Percentiles rank a stretch among this genome's conserved stretches.
Evolutionary conservation across 64 coral and sea anemone genomes (phyloP).

Genomic region (Pocillopora verrucosa): DNA sequence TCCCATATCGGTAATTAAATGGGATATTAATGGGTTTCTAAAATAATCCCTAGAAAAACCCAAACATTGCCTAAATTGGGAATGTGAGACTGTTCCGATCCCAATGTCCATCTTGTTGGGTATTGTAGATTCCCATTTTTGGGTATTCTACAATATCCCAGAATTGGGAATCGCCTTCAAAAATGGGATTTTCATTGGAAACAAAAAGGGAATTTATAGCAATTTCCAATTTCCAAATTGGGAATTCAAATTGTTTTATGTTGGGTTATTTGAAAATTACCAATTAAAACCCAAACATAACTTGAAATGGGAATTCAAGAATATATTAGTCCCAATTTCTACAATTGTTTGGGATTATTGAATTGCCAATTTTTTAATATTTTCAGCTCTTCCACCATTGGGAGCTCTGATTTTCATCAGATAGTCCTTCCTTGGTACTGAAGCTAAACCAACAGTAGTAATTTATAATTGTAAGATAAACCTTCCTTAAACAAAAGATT

Average conservation of each 20-base stretch:
- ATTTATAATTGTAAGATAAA: no score
- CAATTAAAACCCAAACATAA: no score
- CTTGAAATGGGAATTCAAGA: constrained; percentile 10
- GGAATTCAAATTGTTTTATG: constrained; percentile 42
- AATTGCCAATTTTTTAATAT: background rate
- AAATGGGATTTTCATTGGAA: constrained; percentile 52
- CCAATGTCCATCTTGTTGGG: constrained; percentile 54
- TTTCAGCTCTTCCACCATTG: background rate
- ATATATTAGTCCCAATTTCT: background rate
- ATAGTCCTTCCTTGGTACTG: background rate
- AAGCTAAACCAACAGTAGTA: background rate
- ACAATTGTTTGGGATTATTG: background rate
- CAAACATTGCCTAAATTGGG: constrained; percentile 32
- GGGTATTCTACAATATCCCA: constrained; percentile 49
- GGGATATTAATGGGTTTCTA: constrained; percentile 20
- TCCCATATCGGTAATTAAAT: constrained; percentile 24
- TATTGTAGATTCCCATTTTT: constrained; percentile 55
- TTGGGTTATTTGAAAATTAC: no score
- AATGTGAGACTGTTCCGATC: constrained; percentile 55
- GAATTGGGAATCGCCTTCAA: constrained; percentile 35
- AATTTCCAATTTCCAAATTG: constrained; percentile 29
- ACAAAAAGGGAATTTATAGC: constrained; percentile 16
- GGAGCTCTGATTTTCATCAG: background rate
- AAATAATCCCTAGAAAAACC: constrained; percentile 15
- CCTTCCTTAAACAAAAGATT: background rate